Evolutionary conservation across 2,113 vertebrate species (phyloP).

Genomic region (Sminthopsis crassicaudata): DNA sequence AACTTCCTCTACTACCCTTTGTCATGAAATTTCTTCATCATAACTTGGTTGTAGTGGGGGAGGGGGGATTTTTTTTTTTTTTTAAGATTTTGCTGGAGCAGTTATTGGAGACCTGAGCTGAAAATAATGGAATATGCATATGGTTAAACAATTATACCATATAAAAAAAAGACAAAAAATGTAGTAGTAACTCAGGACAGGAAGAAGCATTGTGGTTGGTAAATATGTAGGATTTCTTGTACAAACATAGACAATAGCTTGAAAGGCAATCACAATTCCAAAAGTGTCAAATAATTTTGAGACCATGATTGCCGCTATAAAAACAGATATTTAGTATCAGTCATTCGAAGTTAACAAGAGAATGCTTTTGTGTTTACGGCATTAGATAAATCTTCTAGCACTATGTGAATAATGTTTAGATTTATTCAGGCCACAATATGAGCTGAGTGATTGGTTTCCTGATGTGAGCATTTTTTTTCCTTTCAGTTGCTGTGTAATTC

Average conservation of each 20-base stretch:
- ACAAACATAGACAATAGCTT: neutral
- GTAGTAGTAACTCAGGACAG: neutral
- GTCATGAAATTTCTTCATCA: neutral
- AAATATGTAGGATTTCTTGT: neutral
- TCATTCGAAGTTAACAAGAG: neutral
- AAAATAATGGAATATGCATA: neutral
- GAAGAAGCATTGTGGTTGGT: neutral
- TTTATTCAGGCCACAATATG: conserved; percentile 55
- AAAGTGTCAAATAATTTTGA: neutral
- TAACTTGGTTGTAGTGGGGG: neutral
- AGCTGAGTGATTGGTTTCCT: conserved; percentile 61
- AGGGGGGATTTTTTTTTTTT: neutral
- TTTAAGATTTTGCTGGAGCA: neutral
- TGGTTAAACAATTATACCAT: neutral
- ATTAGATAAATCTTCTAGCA: neutral
- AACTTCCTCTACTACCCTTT: neutral
- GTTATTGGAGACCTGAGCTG: neutral
- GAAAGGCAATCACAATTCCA: neutral
- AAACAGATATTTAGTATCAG: neutral
- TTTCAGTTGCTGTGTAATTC: conserved; percentile 41
- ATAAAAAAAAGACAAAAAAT: neutral
- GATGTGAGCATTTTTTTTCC: conserved; percentile 62
- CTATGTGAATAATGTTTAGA: neutral
- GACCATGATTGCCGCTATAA: neutral
- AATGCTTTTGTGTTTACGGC: neutral